Evolutionary conservation across 2,113 vertebrate genomes (phyloP).

Genomic region (Macroglossus sobrinus): DNA sequence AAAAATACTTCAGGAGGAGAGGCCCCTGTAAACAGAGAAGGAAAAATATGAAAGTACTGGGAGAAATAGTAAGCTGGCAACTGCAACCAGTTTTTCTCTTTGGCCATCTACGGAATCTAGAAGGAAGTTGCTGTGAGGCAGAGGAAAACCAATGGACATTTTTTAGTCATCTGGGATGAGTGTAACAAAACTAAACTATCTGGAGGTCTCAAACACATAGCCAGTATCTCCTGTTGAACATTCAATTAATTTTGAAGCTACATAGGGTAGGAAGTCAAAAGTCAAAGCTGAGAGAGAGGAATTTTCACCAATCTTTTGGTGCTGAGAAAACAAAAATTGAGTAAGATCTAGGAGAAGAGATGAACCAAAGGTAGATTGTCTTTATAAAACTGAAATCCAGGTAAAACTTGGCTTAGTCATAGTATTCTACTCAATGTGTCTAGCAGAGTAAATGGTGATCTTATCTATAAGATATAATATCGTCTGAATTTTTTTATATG

Average conservation of each 20-base stretch:
- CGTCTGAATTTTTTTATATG: neutral
- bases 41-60: neutral
- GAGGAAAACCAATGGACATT: neutral
- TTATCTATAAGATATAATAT: neutral
- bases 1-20: neutral
- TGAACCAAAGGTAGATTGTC: too few relatives aligned
- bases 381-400: neutral
- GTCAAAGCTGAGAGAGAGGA: neutral
- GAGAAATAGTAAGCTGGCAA: neutral
- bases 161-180: neutral
- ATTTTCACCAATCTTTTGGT: neutral
- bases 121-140: neutral
- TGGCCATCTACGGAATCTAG: neutral
- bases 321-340: neutral
- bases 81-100: neutral
- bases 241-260: neutral
- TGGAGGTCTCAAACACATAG: neutral
- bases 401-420: neutral
- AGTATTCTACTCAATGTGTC: neutral
- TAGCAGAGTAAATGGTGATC: neutral
- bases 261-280: neutral
- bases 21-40: neutral
- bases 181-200: neutral
- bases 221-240: neutral
- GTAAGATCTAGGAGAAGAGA: neutral